phyloP scores from a whole-genome alignment of 2,888 invertebrate species.

The Drosophila macrothrix region DNA sequence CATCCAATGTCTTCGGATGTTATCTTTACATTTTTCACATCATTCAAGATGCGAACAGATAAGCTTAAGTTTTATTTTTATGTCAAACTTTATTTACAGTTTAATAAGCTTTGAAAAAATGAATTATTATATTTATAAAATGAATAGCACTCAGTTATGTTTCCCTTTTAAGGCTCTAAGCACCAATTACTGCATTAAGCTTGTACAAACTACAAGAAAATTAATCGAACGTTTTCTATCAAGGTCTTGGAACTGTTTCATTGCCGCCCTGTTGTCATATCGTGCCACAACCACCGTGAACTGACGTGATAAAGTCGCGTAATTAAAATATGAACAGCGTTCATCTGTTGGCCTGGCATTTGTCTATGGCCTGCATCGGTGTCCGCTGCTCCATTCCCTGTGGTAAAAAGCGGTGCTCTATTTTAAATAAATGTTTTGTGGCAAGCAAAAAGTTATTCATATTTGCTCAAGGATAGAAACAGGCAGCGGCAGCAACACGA shows the following conservation, averaged over 20 bases:
- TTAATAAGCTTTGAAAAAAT: not conserved
- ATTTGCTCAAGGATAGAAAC: constrained; percentile 73
- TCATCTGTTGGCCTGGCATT: constrained; percentile 62
- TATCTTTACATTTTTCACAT: not conserved
- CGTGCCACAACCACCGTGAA: constrained; percentile 52
- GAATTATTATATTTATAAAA: not conserved
- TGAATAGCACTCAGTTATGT: not conserved
- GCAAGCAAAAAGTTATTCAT: constrained; percentile 65
- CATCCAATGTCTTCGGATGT: constrained; percentile 6
- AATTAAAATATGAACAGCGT: constrained; percentile 77
- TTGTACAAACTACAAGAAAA: constrained; percentile 16
- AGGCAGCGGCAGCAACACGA: constrained; percentile 51
- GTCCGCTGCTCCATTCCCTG: constrained; percentile 50
- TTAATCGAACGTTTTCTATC: constrained; percentile 47
- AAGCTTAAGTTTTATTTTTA: not conserved
- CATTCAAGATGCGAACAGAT: not conserved
- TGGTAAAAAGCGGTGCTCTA: constrained; percentile 61
- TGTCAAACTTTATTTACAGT: not conserved
- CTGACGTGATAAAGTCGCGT: constrained; percentile 77
- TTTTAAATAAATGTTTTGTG: constrained; percentile 78
- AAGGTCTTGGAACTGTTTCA: constrained; percentile 36
- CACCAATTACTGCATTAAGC: constrained; percentile 6
- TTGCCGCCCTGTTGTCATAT: constrained; percentile 40
- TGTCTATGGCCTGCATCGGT: constrained; percentile 19
- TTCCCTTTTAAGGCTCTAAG: constrained; percentile 4